Percentiles rank a stretch among this genome's conserved stretches.
Conservation (phyloP, 1,140 invertebrate species). For the Goniozus legneri region DNA sequence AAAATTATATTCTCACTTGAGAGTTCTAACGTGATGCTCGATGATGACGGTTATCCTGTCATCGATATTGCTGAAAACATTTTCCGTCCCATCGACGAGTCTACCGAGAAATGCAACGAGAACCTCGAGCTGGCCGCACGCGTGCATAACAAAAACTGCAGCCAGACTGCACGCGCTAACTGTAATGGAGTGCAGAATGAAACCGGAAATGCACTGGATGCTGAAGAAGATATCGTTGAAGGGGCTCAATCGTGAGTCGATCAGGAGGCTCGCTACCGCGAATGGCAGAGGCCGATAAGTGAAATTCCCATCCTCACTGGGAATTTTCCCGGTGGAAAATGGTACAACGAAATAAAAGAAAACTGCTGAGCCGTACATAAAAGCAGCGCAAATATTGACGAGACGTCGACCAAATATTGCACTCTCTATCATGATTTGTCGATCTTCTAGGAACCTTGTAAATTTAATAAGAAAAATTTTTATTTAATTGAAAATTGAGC, state of each 20-base stretch:
- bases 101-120: slow-evolving; percentile 5
- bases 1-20: slow-evolving; percentile 18
- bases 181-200: slow-evolving; percentile 13
- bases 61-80: background rate
- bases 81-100: slow-evolving; percentile 1
- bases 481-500: no score
- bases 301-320: background rate
- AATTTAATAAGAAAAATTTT: no score
- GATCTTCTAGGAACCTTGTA: slow-evolving; percentile 1
- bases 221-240: slow-evolving; percentile 27
- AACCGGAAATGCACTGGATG: slow-evolving; percentile 17
- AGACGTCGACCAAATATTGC: slow-evolving; percentile 21
- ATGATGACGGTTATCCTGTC: slow-evolving; percentile 25
- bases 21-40: slow-evolving; percentile 26
- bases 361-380: slow-evolving; percentile 30
- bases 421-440: slow-evolving; percentile 14
- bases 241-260: slow-evolving; percentile 16
- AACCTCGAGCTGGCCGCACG: slow-evolving; percentile 14
- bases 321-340: background rate
- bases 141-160: slow-evolving; percentile 16
- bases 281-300: slow-evolving; percentile 9
- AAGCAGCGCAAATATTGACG: slow-evolving; percentile 20
- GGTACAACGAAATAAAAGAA: slow-evolving; percentile 12
- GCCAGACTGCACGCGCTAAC: slow-evolving; percentile 2
- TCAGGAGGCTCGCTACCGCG: background rate